These are phyloP conservation scores for Idris sp. DNA, from an alignment of 1,140 invertebrate species.

Conservation along the genomic window DNA sequence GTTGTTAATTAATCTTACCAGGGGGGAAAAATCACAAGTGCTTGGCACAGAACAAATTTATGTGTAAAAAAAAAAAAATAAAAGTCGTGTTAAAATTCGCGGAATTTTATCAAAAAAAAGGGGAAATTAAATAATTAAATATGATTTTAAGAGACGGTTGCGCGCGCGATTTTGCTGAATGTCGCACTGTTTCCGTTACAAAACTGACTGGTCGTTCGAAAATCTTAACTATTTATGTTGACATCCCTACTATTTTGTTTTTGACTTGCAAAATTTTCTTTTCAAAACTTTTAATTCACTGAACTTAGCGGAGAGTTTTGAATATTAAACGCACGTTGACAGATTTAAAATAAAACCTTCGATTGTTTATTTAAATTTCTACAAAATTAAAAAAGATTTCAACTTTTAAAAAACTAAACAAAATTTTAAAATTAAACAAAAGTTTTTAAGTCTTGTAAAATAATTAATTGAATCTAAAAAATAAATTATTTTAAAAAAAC, in stretches of 20 bases:
- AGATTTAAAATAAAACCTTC: too few species aligned
- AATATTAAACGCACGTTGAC: too few species aligned
- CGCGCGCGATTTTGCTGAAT: constrained; percentile 23
- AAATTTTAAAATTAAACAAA: too few species aligned
- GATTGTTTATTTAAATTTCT: too few species aligned
- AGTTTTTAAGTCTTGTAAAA: too few species aligned
- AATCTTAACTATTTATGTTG: constrained; percentile 68
- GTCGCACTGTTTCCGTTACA: constrained; percentile 62
- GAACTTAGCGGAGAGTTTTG: too few species aligned
- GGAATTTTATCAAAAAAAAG: constrained; percentile 10
- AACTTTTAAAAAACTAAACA: too few species aligned
- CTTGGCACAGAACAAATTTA: constrained; percentile 10
- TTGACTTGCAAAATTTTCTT: too few species aligned
- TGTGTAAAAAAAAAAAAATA: constrained; percentile 51
- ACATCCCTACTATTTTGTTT: constrained; percentile 61
- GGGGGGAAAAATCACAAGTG: constrained; percentile 15
- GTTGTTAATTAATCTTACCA: constrained; percentile 12
- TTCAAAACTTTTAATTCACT: too few species aligned
- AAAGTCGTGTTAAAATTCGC: constrained; percentile 27
- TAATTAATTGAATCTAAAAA: too few species aligned
- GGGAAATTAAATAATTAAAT: constrained; percentile 6
- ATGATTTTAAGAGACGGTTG: constrained; percentile 28
- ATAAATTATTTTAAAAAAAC: too few species aligned
- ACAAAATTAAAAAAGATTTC: too few species aligned
- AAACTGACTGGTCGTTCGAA: constrained; percentile 58